Evolutionary conservation across 2,113 vertebrate species (phyloP), one percentile per base, ranked within the genome.

Genomic region (Cebidichthys violaceus): DNA sequence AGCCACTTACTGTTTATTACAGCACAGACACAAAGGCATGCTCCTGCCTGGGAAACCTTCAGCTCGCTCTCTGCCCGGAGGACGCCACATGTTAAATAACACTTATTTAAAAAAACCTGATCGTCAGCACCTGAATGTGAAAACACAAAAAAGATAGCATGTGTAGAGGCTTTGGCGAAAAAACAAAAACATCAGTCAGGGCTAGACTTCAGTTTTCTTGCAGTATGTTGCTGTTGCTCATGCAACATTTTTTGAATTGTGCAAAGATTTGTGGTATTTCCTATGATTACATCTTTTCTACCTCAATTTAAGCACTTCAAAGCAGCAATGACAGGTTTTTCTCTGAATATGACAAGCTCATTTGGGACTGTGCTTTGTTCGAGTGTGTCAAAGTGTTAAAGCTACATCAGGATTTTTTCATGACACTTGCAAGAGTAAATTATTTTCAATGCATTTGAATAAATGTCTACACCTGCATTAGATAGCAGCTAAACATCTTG

Each of bases 1-100:
- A 77, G 45, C 64, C 87, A 79, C 90, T 94, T 91, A 92, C 88
- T 88, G 89, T 91, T 93, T 93, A 92, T 93, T 89, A 91, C 84
- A 89, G 89, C 85, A 90, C 80, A 84, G 73, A 84, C 77, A 81
- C 88, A 82, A 83, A 88, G 79, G 79, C 81, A 80, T 84, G 86
- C 77, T 86, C 82, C 86, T 79, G 64, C 70, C 78, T 82, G 81
- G 81, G 75, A 84, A 86, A 77, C 75, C 71, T 78, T 82, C 78
- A 31, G 80, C 75, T 81, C 75, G 64, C 80, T 54, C 70, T 61
- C 79, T 76, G 79, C 79, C 86, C 66, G 15, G 50, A 81, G 83
- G 79, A 88, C 4, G 35, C 66, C 61, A 73, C 29, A 17, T 75
- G 55, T 92, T 89, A 88, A 90, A 86, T 86, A 88, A 91, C 8